Evolutionary conservation across 2,888 invertebrate species (phyloP), one percentile per base, ranked within the genome.

Genomic region (Drosophila multiciliata): DNA sequence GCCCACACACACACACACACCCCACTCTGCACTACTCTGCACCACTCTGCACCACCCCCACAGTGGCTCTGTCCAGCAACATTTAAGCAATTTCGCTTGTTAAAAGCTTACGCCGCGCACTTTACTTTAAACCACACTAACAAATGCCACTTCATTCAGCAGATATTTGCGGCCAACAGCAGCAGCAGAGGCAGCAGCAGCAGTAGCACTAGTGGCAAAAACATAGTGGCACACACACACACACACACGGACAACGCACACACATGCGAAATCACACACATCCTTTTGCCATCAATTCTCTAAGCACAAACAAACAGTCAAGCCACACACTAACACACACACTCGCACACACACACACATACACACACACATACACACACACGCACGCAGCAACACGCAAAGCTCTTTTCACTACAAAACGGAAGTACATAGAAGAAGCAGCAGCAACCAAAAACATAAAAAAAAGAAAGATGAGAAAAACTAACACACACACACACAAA

Each of bases 361-460:
- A 72, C 73, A 62, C 64, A 50, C 54, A 66, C 48, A 50, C 54
- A 57, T 59, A 69, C 35, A 59, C 53, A 75, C 71, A 82, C 73
- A 83, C 66, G 78, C 79, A 76, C 75, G 75, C 75, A 75, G 65
- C 82, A 81, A 88, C 89, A 84, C 87, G 88, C 83, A 86, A 84
- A 88, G 78, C 89, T 87, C 89, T 89, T 89, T 87, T 88, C 81
- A 86, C 88, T 87, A 87, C 87, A 90, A 88, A 88, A 83, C 89
- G 85, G 82, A 83, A 86, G 87, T 79, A 90, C 80, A 87, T 78
- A 79, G 82, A 86, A 29, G 29, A 29, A 75, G 71, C 78, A 83
- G 82, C 63, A 78, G 70, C 80, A 82, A 71, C 73, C 80, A 66
- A 80, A 86, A 78, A 78, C 57, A 71, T 66, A 77, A 57, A 75